Conservation (phyloP, 2,888 invertebrate species). For the Rhagonycha fulva region DNA sequence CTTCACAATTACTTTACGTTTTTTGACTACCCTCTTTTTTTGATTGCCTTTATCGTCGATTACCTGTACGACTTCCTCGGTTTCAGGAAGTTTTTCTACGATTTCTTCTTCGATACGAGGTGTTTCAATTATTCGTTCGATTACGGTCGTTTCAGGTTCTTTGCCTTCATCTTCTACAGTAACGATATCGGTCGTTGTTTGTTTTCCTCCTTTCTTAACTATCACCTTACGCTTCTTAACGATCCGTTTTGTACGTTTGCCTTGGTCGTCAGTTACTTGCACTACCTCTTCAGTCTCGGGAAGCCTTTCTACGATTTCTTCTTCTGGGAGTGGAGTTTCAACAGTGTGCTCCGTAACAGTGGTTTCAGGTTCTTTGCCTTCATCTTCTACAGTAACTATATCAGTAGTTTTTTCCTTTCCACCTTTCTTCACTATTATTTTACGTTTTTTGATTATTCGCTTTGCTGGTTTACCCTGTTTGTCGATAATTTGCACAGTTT, state of each 20-base stretch:
- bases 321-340: slow-evolving; percentile 30
- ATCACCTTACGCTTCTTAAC: slow-evolving; percentile 46
- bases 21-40: slow-evolving; percentile 49
- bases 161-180: slow-evolving; percentile 47
- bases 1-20: slow-evolving; percentile 35
- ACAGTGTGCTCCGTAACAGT: slow-evolving; percentile 44
- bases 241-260: slow-evolving; percentile 39
- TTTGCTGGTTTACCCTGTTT: slow-evolving; percentile 47
- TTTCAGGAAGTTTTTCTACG: slow-evolving; percentile 17
- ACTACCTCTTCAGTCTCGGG: slow-evolving; percentile 41
- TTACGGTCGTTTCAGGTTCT: slow-evolving; percentile 45
- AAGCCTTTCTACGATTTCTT: slow-evolving; percentile 46
- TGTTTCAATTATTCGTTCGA: slow-evolving; percentile 34
- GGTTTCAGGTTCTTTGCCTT: slow-evolving; percentile 49
- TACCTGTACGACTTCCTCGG: slow-evolving; percentile 40
- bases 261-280: slow-evolving; percentile 38
- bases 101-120: slow-evolving; percentile 29
- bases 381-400: slow-evolving; percentile 46
- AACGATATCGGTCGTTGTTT: slow-evolving; percentile 50
- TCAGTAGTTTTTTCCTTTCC: slow-evolving; percentile 41
- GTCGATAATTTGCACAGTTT: slow-evolving; percentile 47
- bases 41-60: slow-evolving; percentile 30
- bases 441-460: background rate
- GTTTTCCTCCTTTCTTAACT: slow-evolving; percentile 42
- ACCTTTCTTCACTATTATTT: slow-evolving; percentile 43